Conservation (phyloP, 2,888 invertebrate species). For the Acleris literana region DNA sequence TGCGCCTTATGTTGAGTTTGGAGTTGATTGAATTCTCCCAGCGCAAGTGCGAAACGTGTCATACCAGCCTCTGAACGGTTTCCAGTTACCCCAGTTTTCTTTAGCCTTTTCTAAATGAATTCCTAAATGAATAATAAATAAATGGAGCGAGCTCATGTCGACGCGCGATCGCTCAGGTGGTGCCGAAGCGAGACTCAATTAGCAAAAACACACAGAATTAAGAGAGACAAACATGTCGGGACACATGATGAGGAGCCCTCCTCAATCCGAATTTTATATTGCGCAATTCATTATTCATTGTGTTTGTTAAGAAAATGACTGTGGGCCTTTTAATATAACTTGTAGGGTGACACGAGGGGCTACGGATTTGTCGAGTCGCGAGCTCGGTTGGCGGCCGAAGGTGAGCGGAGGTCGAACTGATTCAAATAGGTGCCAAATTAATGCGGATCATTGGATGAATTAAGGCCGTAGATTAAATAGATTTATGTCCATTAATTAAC, state of each 20-base stretch:
- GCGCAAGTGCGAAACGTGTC: slow-evolving; percentile 59
- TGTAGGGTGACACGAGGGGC: slow-evolving; percentile 54
- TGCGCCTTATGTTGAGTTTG: slow-evolving; percentile 81
- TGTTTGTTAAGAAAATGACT: slow-evolving; percentile 81
- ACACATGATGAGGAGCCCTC: slow-evolving; percentile 71
- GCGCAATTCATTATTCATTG: slow-evolving; percentile 78
- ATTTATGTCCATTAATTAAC: slow-evolving; percentile 42
- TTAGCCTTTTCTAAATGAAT: slow-evolving; percentile 65
- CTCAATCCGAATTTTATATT: slow-evolving; percentile 82
- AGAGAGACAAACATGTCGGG: slow-evolving; percentile 78
- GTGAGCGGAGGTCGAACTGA: slow-evolving; percentile 67
- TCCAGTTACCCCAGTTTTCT: slow-evolving; percentile 51
- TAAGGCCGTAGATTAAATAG: slow-evolving; percentile 45
- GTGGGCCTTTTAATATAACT: slow-evolving; percentile 84
- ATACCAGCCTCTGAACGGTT: slow-evolving; percentile 17
- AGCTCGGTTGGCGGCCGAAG: slow-evolving; percentile 68
- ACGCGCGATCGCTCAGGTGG: slow-evolving; percentile 60
- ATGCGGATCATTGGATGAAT: slow-evolving; percentile 62
- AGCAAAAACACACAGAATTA: slow-evolving; percentile 82
- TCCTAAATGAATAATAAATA: slow-evolving; percentile 68
- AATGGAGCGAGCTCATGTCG: slow-evolving; percentile 52
- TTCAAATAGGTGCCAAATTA: slow-evolving; percentile 70
- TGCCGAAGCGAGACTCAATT: slow-evolving; percentile 74
- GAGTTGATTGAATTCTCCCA: slow-evolving; percentile 77
- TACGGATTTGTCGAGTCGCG: slow-evolving; percentile 50